These are phyloP conservation scores for Indri indri DNA, from an alignment of 2,113 vertebrate genomes.

Conservation along the genomic window DNA sequence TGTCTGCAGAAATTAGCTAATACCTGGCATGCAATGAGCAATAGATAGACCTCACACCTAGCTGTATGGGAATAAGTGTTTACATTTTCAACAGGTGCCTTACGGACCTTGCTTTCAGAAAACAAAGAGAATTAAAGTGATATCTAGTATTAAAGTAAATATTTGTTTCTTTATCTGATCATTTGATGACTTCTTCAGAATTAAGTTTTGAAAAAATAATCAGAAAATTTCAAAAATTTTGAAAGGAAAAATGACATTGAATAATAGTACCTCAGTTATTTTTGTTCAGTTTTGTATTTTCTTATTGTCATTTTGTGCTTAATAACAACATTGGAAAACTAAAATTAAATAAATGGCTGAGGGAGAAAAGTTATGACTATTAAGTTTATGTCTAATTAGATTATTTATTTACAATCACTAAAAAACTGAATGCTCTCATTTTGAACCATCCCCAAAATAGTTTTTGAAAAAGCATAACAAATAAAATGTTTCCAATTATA, in stretches of 20 bases:
- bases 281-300: not conserved
- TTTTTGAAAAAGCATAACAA: not conserved
- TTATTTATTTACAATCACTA: not conserved
- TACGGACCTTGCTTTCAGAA: not conserved
- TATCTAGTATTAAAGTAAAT: not conserved
- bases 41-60: not conserved
- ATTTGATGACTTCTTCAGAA: not conserved
- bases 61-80: not conserved
- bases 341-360: not conserved
- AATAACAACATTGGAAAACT: not conserved
- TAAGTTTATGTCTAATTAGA: not conserved
- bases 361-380: not conserved
- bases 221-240: conserved; percentile 20
- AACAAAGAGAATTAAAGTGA: not conserved
- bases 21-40: not conserved
- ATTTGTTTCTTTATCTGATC: not conserved
- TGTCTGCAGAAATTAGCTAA: not conserved
- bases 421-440: not conserved
- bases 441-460: not conserved
- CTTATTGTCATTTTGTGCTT: not conserved
- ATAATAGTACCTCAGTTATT: not conserved
- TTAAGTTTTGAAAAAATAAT: not conserved
- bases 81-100: not conserved
- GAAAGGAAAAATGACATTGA: not conserved
- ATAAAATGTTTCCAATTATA: not conserved